phyloP scores from a whole-genome alignment of 2,797 vertebrate genomes.

The Somateria mollissima region DNA sequence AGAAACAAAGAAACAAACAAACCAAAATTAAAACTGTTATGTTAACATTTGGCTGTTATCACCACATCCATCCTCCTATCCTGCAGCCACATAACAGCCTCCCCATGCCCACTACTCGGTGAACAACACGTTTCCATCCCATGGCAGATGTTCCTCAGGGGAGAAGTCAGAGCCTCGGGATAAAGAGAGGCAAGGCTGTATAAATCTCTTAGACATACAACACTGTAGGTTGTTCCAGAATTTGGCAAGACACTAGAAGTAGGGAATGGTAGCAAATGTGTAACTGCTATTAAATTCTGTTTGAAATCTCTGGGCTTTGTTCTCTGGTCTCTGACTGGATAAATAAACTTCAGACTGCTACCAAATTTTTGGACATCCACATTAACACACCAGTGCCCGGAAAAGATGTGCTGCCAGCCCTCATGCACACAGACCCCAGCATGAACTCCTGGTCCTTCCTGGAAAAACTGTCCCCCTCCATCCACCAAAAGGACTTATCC shows the following conservation, averaged over 20 bases:
- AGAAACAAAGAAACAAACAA: not conserved
- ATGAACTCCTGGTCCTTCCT: not conserved
- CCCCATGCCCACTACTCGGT: accelerated
- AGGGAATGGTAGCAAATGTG: not conserved
- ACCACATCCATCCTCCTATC: not conserved
- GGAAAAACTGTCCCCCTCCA: not conserved
- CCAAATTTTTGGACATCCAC: not conserved
- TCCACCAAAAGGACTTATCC: not conserved
- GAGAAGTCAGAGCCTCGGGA: not conserved
- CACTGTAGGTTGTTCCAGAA: not conserved
- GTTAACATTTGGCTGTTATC: not conserved
- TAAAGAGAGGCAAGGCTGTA: not conserved
- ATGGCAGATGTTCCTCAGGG: not conserved
- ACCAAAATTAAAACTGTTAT: not conserved
- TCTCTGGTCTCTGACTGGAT: not conserved
- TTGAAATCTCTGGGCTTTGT: not conserved
- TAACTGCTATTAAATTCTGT: not conserved
- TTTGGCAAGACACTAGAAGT: not conserved
- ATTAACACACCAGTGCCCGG: not conserved
- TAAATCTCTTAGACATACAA: not conserved
- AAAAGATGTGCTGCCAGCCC: not conserved
- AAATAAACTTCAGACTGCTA: not conserved
- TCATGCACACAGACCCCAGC: not conserved
- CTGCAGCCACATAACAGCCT: not conserved
- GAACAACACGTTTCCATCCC: not conserved